Percentiles rank a stretch among this genome's conserved stretches.
These are phyloP conservation scores for Pterois miles DNA, from an alignment of 2,797 vertebrate species.

Conservation along the genomic window DNA sequence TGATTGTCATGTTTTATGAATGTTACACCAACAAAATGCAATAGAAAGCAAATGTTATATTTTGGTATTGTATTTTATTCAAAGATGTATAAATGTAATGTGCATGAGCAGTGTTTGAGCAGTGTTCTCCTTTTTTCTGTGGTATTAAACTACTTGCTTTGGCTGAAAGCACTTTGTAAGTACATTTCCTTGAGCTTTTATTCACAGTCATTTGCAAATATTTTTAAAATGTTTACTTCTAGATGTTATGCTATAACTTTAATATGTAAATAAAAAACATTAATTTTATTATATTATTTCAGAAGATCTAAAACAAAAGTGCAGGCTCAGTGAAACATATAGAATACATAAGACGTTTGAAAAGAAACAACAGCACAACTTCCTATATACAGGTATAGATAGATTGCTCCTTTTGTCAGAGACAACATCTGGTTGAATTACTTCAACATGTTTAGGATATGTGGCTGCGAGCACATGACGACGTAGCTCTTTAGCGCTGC, in stretches of 20 bases:
- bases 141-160: too few relatives aligned
- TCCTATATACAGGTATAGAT: background rate
- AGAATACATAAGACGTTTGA: background rate
- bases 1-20: background rate
- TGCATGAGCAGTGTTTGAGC: too few relatives aligned
- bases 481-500: conserved; percentile 40
- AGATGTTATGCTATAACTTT: background rate
- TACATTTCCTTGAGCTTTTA: background rate
- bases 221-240: background rate
- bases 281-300: background rate
- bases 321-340: background rate
- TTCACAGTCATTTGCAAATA: background rate
- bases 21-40: background rate
- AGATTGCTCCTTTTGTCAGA: background rate
- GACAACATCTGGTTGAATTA: background rate
- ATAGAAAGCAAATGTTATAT: background rate
- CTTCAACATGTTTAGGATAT: conserved; percentile 28
- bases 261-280: background rate
- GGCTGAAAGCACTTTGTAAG: background rate
- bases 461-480: conserved; percentile 38
- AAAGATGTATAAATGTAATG: too few relatives aligned
- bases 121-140: background rate
- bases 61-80: too few relatives aligned
- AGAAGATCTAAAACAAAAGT: background rate
- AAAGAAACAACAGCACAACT: background rate